Base-by-base conservation (phyloP, 2,797 vertebrate genomes). In the Tapirus indicus region DNA sequence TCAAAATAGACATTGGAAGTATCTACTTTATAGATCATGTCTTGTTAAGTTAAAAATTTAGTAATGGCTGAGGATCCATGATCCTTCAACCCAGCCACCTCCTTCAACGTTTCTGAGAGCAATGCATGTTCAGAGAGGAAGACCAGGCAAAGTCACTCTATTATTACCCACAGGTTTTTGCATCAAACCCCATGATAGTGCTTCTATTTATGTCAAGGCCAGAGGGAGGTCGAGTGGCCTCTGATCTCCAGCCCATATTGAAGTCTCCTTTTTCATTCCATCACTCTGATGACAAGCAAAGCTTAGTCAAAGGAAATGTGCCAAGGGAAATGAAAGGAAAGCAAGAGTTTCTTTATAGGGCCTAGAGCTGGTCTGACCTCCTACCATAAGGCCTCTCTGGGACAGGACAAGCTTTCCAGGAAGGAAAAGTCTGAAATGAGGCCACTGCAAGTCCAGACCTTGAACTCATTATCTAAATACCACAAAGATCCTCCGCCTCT, bases 21-120 rank as follows among this genome's bases (percentile, higher is more conserved):
- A 25, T 87, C 94, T 56, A 52, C 83, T 88, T 72, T 90, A 78
- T 62, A 94, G 79, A 90, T 90, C 25, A 2, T 20, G 38, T 87
- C 38, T 71, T 38, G 5, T 16, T 92, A 64, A 18, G 12, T 90
- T 79, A 74, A 80, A 93, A 92, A 32, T 23, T 77, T 21, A 85
- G 7, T 35, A 92, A 52, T 32, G 38, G 21, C 49, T 60, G 41
- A 32, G 17, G 3, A 78, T 14, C 18, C n/a, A 23, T 1, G 8
- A 69, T 41, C 79, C 69, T 79, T 75, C 58, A 60, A 52, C 5
- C 2, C 32, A 74, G 62, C 44, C 68, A 75, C 14, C 8, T 58
- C 16, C 4, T 49, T 35, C 13, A 1, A 4, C n/a, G 62, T 83
- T 89, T 82, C 84, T 44, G 27, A 96, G 49, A 79, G 23, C 29